phyloP scores from a whole-genome alignment of 2,113 vertebrate species.

The Anarrhichthys ocellatus region DNA sequence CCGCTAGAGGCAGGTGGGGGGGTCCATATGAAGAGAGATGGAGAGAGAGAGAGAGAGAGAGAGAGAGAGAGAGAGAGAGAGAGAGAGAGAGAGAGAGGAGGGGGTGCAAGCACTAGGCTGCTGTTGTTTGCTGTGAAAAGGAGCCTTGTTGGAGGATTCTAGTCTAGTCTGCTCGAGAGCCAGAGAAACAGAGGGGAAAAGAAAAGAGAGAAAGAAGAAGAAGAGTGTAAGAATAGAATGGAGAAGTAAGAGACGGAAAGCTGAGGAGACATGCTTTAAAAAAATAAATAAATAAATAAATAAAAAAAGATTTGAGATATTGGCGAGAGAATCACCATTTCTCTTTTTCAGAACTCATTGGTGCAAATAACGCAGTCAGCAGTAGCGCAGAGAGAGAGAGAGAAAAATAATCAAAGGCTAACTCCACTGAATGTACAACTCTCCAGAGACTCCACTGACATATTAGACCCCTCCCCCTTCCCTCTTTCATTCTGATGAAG shows the following conservation, averaged over 20 bases:
- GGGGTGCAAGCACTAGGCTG: conserved; percentile 38
- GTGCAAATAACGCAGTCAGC: conserved; percentile 72
- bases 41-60: neutral
- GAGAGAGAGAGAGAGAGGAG: conserved; percentile 4
- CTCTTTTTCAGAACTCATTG: conserved; percentile 67
- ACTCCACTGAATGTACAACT: conserved; percentile 60
- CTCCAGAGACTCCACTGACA: conserved; percentile 56
- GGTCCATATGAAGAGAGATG: conserved; percentile 7
- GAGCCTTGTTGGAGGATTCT: conserved; percentile 71
- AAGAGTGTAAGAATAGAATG: conserved; percentile 3
- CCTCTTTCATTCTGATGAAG: conserved; percentile 23
- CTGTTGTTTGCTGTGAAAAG: conserved; percentile 74
- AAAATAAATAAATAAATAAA: too few species aligned
- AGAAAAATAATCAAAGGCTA: conserved; percentile 62
- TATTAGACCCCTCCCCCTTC: conserved; percentile 5
- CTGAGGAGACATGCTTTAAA: neutral
- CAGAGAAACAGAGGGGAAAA: conserved; percentile 36
- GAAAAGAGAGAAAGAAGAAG: conserved; percentile 17
- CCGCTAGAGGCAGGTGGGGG: conserved; percentile 36
- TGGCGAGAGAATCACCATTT: conserved; percentile 53
- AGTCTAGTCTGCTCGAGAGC: conserved; percentile 48
- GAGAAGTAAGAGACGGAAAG: conserved; percentile 25
- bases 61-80: neutral
- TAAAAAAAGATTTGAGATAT: conserved; percentile 13
- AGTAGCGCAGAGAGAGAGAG: conserved; percentile 46